Evolutionary conservation across 2,797 vertebrate genomes (phyloP).

Genomic region (Fringilla coelebs): DNA sequence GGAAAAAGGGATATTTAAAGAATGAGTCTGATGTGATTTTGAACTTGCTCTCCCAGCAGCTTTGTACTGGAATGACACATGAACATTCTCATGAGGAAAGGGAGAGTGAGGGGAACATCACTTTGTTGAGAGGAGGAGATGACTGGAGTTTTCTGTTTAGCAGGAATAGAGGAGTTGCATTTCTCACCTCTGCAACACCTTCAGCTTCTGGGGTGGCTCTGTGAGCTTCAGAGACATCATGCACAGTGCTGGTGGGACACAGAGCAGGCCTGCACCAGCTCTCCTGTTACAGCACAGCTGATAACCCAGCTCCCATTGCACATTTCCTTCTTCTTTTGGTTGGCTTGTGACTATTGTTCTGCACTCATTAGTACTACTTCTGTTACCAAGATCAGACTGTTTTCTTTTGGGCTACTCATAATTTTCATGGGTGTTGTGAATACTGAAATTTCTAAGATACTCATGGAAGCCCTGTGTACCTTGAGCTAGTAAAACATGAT

Average conservation of each 20-base stretch:
- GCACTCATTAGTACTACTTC: neutral
- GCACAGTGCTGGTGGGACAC: neutral
- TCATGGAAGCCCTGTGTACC: neutral
- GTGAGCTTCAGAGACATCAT: neutral
- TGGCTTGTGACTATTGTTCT: neutral
- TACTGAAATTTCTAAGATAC: neutral
- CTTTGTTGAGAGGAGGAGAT: neutral
- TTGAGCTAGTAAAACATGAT: neutral
- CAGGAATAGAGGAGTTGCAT: neutral
- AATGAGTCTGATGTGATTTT: neutral
- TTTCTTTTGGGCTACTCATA: neutral
- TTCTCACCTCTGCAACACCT: neutral
- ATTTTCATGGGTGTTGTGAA: neutral
- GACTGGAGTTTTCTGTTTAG: neutral
- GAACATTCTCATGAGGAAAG: neutral
- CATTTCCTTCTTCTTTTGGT: constrained; percentile 5
- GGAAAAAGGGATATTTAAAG: neutral
- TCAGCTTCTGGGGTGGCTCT: neutral
- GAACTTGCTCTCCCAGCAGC: neutral
- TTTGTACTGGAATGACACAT: neutral
- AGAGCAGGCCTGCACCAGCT: neutral
- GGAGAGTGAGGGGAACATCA: neutral
- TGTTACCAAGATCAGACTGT: neutral
- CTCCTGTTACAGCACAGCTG: neutral
- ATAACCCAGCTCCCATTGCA: neutral